Evolutionary conservation across 2,113 vertebrate species (phyloP), one percentile per base, ranked within the genome.

Genomic region (Marmota flaviventris): DNA sequence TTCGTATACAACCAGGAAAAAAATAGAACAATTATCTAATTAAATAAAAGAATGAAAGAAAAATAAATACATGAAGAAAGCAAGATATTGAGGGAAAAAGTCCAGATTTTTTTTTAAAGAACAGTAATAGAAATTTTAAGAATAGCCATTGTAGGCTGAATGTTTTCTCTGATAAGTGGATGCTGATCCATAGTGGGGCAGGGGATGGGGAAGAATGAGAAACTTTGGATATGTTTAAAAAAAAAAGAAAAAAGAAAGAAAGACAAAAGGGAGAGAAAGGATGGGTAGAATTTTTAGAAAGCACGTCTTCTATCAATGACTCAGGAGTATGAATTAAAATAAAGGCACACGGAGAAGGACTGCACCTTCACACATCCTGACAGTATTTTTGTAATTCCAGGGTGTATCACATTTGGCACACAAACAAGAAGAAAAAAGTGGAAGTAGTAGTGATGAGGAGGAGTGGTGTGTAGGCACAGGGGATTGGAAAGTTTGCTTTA

Each of bases 341-440:
- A 93, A 94, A 90, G 67, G 24, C 61, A 93, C n/a, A 73, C 9
- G 37, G n/a, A 48, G 29, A 93, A 92, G 25, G 22, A 91, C 93
- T 29, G 42, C 37, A 32, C 61, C 89, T 92, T 93, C 88, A 93
- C 81, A 96, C 79, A 93, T 87, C 16, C 14, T 56, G 92, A 83
- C 45, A 45, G 7, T 56, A 8, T 91, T 97, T 61, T 51, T 32
- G 93, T 92, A 81, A 12, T 94, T 72, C 67, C 92, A 93, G 65
- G 39, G 75, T 94, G 27, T 67, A 86, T 89, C 24, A 51, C 34
- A 58, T 63, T 20, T 86, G 65, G 65, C 48, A 95, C 8, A 72
- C 8, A n/a, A 78, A 91, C 67, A 12, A 58, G 27, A 86, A 70
- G 56, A 96, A 85, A 70, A 61, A 48, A 77, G 45, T 72, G 34